A percentile compares a stretch with the other conserved stretches of the same genome.
These are phyloP conservation scores for Sarotherodon lohbergeri DNA, from an alignment of 2,113 vertebrate genomes.

Conservation along the genomic window DNA sequence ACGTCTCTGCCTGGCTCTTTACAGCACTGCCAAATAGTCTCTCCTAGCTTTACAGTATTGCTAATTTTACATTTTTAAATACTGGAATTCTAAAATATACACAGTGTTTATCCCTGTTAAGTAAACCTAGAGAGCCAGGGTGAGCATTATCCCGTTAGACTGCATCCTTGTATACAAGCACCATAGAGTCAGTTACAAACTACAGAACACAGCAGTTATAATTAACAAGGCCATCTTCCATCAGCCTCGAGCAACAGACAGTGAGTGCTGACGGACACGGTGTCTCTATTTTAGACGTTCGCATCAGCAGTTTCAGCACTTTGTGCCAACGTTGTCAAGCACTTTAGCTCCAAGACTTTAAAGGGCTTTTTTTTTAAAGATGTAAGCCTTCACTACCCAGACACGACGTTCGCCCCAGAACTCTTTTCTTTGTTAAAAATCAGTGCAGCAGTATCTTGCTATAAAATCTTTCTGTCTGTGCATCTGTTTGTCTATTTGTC, in stretches of 20 bases:
- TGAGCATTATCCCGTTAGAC: not conserved
- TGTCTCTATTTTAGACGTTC: not conserved
- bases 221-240: not conserved
- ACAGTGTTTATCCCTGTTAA: not conserved
- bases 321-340: not conserved
- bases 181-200: not conserved
- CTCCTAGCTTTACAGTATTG: not conserved
- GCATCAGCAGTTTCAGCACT: not conserved
- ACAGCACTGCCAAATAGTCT: not conserved
- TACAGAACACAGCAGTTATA: not conserved
- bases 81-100: not conserved
- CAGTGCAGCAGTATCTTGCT: not conserved
- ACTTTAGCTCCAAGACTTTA: not conserved
- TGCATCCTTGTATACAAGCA: not conserved
- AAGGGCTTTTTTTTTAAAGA: not conserved
- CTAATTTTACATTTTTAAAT: not conserved
- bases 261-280: not conserved
- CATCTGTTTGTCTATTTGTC: not conserved
- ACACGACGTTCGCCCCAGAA: not conserved
- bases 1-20: not conserved
- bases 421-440: not conserved
- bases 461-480: not conserved
- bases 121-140: not conserved
- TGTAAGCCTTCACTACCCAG: not conserved
- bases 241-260: not conserved